Conservation (phyloP, 2,888 invertebrate species). For the Lepidonotus clava region DNA sequence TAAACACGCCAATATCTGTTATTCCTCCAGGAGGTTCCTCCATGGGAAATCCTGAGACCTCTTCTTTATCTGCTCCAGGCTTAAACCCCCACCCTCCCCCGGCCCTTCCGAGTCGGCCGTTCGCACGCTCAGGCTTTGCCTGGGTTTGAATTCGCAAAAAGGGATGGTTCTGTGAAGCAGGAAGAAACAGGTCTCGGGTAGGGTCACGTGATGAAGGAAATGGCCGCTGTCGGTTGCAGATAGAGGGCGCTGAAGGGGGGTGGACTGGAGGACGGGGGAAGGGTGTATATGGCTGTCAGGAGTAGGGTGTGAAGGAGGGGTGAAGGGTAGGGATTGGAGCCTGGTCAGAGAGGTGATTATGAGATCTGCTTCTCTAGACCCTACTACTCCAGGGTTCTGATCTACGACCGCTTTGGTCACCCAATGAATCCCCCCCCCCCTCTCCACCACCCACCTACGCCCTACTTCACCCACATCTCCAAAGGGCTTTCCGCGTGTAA, state of each 20-base stretch:
- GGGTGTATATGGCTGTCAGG: background rate
- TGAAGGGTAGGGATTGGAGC: background rate
- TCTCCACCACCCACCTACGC: background rate
- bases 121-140: too few relatives aligned
- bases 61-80: too few relatives aligned
- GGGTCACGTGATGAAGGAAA: slow-evolving; percentile 10
- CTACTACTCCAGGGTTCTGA: background rate
- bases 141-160: too few relatives aligned
- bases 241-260: background rate
- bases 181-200: background rate
- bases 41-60: background rate
- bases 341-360: background rate
- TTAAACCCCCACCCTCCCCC: too few relatives aligned
- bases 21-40: background rate
- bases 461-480: background rate
- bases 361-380: background rate
- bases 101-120: too few relatives aligned
- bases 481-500: background rate
- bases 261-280: background rate
- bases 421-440: background rate
- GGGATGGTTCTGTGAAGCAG: background rate
- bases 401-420: too few relatives aligned
- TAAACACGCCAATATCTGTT: background rate
- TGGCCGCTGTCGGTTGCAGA: background rate
- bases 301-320: background rate